These are phyloP conservation scores for Pseudobourletiella spinata DNA, from an alignment of 1,140 invertebrate genomes.

Conservation along the genomic window DNA sequence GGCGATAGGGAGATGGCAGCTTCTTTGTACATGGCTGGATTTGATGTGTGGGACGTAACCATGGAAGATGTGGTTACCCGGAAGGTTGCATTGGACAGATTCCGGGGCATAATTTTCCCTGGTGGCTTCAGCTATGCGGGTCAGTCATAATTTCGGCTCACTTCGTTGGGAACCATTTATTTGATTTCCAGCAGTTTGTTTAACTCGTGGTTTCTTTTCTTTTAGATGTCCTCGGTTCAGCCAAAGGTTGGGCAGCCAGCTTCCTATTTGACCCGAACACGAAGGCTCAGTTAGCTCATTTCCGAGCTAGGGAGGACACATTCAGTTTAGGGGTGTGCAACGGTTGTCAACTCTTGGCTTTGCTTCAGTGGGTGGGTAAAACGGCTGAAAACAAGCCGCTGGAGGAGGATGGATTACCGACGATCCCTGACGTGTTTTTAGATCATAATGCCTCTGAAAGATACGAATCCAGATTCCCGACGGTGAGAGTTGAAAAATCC, in stretches of 20 bases:
- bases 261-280: slow-evolving; percentile 61
- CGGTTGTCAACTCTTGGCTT: slow-evolving; percentile 89
- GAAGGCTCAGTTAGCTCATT: slow-evolving; percentile 62
- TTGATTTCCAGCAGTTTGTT: no score
- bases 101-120: slow-evolving; percentile 85
- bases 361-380: slow-evolving; percentile 68
- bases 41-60: slow-evolving; percentile 84
- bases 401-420: slow-evolving; percentile 41
- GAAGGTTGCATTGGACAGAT: slow-evolving; percentile 61
- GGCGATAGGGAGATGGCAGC: slow-evolving; percentile 96
- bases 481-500: slow-evolving; percentile 63
- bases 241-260: slow-evolving; percentile 93
- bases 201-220: no score
- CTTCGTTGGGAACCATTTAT: not conserved
- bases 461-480: slow-evolving; percentile 85
- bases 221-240: slow-evolving; percentile 86
- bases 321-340: slow-evolving; percentile 97
- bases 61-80: slow-evolving; percentile 75
- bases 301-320: slow-evolving; percentile 63
- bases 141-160: slow-evolving; percentile 37
- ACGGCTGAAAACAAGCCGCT: slow-evolving; percentile 21
- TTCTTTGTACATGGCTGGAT: slow-evolving; percentile 81
- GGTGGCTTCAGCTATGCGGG: slow-evolving; percentile 96
- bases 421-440: slow-evolving; percentile 56
- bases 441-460: slow-evolving; percentile 78